These are phyloP conservation scores for Pristionchus fissidentatus DNA, from an alignment of 2,888 invertebrate genomes.

Conservation along the genomic window DNA sequence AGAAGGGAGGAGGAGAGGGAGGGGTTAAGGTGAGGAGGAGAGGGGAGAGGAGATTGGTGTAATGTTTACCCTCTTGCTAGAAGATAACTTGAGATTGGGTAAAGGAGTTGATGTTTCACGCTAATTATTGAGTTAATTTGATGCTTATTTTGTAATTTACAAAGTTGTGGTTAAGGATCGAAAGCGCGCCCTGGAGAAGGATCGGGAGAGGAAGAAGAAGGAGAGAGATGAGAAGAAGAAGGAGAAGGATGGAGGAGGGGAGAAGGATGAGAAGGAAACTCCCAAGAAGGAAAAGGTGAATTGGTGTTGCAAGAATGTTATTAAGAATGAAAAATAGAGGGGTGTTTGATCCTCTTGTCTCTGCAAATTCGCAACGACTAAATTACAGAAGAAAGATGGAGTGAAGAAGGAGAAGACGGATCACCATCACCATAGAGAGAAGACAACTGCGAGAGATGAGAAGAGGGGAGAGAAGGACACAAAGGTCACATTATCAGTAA, in stretches of 20 bases:
- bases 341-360: no score
- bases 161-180: not conserved
- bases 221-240: constrained; percentile 50
- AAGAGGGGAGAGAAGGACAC: not conserved
- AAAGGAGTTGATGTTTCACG: not conserved
- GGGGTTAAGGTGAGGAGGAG: constrained; percentile 10
- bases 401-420: constrained; percentile 8
- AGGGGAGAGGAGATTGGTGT: not conserved
- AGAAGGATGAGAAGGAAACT: constrained; percentile 47
- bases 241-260: constrained; percentile 36
- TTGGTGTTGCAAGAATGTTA: not conserved
- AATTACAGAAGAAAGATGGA: constrained; percentile 24
- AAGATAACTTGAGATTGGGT: no score
- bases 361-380: no score
- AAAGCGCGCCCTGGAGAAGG: constrained; percentile 34
- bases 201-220: constrained; percentile 58
- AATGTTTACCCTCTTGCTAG: no score
- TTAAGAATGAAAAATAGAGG: not conserved
- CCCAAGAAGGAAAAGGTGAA: not conserved
- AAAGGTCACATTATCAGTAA: not conserved
- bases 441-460: constrained; percentile 10
- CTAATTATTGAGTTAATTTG: not conserved
- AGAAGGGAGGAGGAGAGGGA: not conserved
- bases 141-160: not conserved
- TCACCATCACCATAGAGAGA: constrained; percentile 26